Percentiles rank a stretch among this genome's conserved stretches.
Conservation (phyloP, 2,888 invertebrate genomes). For the Lepidonotus clava region DNA sequence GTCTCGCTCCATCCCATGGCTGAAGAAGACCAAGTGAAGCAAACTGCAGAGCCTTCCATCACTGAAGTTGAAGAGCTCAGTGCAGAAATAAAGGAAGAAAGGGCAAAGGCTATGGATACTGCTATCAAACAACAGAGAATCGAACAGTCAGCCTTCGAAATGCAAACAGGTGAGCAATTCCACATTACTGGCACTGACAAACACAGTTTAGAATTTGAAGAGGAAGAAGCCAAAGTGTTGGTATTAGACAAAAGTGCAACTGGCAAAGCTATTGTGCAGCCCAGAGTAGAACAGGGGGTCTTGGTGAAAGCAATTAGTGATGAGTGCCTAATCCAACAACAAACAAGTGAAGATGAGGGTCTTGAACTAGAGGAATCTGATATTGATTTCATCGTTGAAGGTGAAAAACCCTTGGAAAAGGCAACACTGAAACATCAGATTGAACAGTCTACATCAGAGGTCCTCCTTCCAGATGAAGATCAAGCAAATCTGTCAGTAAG, state of each 20-base stretch:
- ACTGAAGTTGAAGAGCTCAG: neutral
- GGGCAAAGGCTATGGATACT: neutral
- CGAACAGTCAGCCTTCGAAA: neutral
- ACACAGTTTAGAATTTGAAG: neutral
- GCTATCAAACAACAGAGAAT: neutral
- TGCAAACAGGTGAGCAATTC: neutral
- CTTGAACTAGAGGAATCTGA: neutral
- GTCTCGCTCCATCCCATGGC: neutral
- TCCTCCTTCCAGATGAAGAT: neutral
- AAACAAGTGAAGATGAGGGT: neutral
- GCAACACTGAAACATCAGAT: neutral
- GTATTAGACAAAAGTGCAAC: neutral
- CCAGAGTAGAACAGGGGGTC: neutral
- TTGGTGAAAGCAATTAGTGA: conserved; percentile 6
- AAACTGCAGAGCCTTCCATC: conserved; percentile 18
- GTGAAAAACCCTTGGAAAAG: neutral
- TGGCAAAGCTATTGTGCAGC: neutral
- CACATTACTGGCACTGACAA: neutral
- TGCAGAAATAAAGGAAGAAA: conserved; percentile 18
- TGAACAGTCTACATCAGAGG: conserved; percentile 16
- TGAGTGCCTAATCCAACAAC: conserved; percentile 18
- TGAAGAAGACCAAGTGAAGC: neutral
- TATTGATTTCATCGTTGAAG: neutral
- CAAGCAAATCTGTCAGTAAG: neutral
- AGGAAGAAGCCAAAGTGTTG: neutral